These are phyloP conservation scores for Monomorium pharaonis DNA, from an alignment of 1,140 invertebrate species.

Conservation along the genomic window DNA sequence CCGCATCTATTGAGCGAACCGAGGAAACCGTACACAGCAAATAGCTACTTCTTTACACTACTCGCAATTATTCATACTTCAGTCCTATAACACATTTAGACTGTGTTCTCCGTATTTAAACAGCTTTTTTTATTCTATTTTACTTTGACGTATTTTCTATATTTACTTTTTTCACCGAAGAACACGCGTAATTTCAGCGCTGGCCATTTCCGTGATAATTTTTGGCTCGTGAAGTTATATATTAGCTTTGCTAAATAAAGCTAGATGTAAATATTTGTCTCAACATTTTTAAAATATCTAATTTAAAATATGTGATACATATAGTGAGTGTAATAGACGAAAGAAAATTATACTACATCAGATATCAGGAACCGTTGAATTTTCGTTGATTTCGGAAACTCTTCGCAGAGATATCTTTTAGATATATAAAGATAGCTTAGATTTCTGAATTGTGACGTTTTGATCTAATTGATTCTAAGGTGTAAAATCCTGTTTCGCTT, in stretches of 20 bases:
- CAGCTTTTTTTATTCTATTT: constrained; percentile 15
- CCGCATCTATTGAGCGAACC: background rate
- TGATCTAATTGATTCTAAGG: background rate
- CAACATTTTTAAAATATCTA: background rate
- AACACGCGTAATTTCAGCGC: background rate
- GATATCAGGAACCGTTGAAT: background rate
- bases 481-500: background rate
- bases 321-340: background rate
- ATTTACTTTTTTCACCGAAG: background rate
- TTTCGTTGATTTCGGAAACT: background rate
- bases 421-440: background rate
- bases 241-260: too few relatives aligned
- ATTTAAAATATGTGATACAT: background rate
- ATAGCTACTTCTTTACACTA: constrained; percentile 17
- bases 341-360: background rate
- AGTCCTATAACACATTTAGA: background rate
- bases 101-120: constrained; percentile 28
- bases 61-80: constrained; percentile 20
- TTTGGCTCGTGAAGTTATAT: background rate
- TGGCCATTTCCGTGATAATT: background rate
- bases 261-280: background rate
- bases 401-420: background rate
- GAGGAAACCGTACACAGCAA: background rate
- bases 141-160: constrained; percentile 5
- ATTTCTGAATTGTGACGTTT: background rate